Base-by-base conservation (phyloP, 2,113 vertebrate species). In the Thunnus maccoyii region DNA sequence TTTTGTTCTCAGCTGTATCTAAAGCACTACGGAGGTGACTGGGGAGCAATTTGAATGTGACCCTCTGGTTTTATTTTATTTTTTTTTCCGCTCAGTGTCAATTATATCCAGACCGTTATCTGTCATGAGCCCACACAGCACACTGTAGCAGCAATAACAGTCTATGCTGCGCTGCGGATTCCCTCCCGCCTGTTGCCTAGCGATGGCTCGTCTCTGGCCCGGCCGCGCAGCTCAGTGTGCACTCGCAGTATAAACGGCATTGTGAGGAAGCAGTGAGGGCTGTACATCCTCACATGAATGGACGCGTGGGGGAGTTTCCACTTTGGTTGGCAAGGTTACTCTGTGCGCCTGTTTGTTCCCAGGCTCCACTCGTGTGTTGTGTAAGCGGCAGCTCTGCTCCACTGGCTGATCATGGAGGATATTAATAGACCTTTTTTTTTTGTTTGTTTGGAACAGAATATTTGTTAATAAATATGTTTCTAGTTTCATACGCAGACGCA, bases 101-200 rank as follows among this genome's bases (percentile, higher is more conserved):
- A 15, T 76, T 77, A 20, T 55, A 51, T 74, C 61, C 44, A 10
- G 44, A 60, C 79, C 15, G 67, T 86, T 83, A 73, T 85, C 86
- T 52, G 71, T 89, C 73, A 80, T 62, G 77, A 77, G 71, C 17
- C 82, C 60, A 25, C 36, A 50, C 74, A 52, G 86, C 70, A 66
- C 78, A 5, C 44, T 65, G 82, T 54, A 81, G 75, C 79, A 68
- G 86, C 80, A 51, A 61, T 27, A 68, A 61, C 84, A 46, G 57
- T 18, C 41, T 44, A 73, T 51, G 62, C 82, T 72, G 61, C 70
- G 84, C 82, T 58, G 75, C 18, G 72, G 79, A 86, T 89, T 88
- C 87, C 87, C 84, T 76, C 36, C 79, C 11, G 82, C 83, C 89
- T 90, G 92, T 94, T 94, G 93, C 92, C 91, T 92, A 88, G 93